Conservation (phyloP, 92 coral and sea anemone species). For the Palythoa caribaeorum region DNA sequence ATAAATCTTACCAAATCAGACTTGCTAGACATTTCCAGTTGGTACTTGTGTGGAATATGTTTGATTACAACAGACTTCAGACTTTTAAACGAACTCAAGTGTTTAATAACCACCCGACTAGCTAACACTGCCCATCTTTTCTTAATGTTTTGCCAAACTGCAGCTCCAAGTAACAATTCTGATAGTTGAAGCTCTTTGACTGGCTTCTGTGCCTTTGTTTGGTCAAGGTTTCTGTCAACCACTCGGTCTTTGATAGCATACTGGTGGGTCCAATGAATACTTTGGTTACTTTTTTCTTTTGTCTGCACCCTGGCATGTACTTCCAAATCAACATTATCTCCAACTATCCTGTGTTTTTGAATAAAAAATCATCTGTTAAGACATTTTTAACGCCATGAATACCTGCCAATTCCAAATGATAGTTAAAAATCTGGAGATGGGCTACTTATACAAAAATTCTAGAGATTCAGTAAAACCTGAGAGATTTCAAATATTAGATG, state of each 20-base stretch:
- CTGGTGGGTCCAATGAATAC: not conserved
- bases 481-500: no score
- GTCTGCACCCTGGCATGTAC: constrained; percentile 18
- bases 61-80: constrained; percentile 1
- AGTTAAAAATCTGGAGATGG: no score
- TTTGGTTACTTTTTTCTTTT: not conserved
- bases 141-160: not conserved
- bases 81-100: not conserved
- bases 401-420: not conserved
- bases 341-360: not conserved
- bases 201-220: constrained; percentile 14
- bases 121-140: constrained; percentile 11
- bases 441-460: no score
- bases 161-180: constrained; percentile 3
- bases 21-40: not conserved
- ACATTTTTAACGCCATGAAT: not conserved
- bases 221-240: not conserved
- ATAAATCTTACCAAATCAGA: constrained; percentile 8
- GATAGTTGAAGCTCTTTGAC: constrained; percentile 6
- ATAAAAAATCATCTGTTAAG: not conserved
- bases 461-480: no score
- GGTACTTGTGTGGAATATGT: constrained; percentile 8
- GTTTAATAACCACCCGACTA: constrained; percentile 8
- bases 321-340: constrained; percentile 14
- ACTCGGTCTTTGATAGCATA: not conserved